Evolutionary conservation across 2,888 invertebrate genomes (phyloP).

Genomic region (Aspidapion aeneum): DNA sequence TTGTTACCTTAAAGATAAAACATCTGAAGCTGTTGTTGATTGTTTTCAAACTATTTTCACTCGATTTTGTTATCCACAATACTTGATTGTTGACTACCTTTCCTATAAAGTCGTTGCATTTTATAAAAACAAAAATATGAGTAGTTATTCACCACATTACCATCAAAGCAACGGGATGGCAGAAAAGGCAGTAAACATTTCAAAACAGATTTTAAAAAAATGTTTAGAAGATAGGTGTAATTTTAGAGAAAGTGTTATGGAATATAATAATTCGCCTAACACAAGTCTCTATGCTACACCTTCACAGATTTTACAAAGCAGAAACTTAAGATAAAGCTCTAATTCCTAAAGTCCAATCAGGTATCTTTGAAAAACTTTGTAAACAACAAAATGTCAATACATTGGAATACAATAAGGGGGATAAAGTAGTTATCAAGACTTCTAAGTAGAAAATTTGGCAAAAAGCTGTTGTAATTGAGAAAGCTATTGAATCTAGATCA

Average conservation of each 20-base stretch:
- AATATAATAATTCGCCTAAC: conserved; percentile 25
- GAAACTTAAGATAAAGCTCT: conserved; percentile 19
- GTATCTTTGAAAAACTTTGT: background rate
- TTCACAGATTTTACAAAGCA: conserved; percentile 27
- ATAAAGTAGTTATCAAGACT: conserved; percentile 25
- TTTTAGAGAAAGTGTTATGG: conserved; percentile 25
- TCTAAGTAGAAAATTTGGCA: conserved; percentile 21
- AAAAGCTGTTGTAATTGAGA: conserved; percentile 23
- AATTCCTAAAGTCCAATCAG: conserved; percentile 20
- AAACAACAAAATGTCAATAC: background rate
- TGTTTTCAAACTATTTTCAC: conserved; percentile 27
- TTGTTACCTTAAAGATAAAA: background rate
- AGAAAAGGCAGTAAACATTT: conserved; percentile 28
- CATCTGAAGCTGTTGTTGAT: background rate
- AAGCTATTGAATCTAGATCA: conserved; percentile 21
- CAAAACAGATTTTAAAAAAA: conserved; percentile 29
- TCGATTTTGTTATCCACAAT: conserved; percentile 31
- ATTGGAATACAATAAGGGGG: conserved; percentile 13
- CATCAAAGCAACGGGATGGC: conserved; percentile 27
- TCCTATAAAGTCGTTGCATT: too few relatives aligned
- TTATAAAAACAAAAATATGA: conserved; percentile 20
- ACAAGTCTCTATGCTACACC: conserved; percentile 23
- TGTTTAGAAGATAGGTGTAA: conserved; percentile 21
- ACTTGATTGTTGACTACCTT: conserved; percentile 23
- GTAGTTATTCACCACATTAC: conserved; percentile 18